A percentile compares a stretch with the other conserved stretches of the same genome.
Evolutionary conservation across 2,888 invertebrate genomes (phyloP).

Genomic region (Zygogramma bicolorata): DNA sequence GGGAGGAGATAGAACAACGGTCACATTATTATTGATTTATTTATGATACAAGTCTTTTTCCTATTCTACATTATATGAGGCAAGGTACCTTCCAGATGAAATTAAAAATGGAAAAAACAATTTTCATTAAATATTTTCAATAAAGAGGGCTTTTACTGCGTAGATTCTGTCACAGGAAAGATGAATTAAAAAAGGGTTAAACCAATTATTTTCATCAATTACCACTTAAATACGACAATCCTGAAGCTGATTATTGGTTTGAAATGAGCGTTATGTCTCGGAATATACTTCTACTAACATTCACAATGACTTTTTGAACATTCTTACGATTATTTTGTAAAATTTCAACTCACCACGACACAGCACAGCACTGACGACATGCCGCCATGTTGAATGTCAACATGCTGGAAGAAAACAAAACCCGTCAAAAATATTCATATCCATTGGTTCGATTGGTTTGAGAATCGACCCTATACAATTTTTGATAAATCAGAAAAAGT

Average conservation of each 20-base stretch:
- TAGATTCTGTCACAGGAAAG: conserved; percentile 60
- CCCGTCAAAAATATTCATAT: conserved; percentile 41
- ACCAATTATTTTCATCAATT: conserved; percentile 20
- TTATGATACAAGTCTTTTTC: conserved; percentile 36
- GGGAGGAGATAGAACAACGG: conserved; percentile 58
- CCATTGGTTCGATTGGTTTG: too few relatives aligned
- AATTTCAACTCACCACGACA: conserved; percentile 88
- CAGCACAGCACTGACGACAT: conserved; percentile 97
- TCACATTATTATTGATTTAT: conserved; percentile 66
- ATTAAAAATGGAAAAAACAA: background rate
- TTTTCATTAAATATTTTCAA: conserved; percentile 18
- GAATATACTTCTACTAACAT: conserved; percentile 51
- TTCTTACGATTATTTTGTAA: conserved; percentile 56
- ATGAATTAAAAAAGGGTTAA: conserved; percentile 52
- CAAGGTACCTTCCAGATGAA: background rate
- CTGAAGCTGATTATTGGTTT: conserved; percentile 12
- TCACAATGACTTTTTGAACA: conserved; percentile 52
- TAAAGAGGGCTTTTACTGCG: conserved; percentile 49
- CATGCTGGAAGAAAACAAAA: conserved; percentile 66
- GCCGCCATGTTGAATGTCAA: conserved; percentile 95
- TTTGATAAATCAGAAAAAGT: too few relatives aligned
- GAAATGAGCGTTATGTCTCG: conserved; percentile 14
- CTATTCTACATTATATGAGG: background rate
- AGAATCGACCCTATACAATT: too few relatives aligned
- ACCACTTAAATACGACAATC: conserved; percentile 8